Evolutionary conservation across 2,888 invertebrate species (phyloP).

Genomic region (Kryphioiulus occultus): DNA sequence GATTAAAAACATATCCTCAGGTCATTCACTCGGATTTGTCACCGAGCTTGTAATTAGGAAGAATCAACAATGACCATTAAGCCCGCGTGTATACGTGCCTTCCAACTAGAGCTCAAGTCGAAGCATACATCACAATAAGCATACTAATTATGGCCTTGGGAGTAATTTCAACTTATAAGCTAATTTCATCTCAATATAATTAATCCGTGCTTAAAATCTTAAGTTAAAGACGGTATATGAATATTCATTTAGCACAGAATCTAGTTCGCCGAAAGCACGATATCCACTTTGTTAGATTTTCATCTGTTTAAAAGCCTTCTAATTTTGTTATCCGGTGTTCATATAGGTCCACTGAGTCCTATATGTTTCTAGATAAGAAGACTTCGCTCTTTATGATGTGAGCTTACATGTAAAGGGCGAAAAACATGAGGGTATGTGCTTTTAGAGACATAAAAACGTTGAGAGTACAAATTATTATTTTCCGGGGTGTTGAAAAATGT

Average conservation of each 20-base stretch:
- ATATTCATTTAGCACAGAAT: not conserved
- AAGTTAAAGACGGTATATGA: not conserved
- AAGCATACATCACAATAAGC: not conserved
- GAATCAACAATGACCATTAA: constrained; percentile 30
- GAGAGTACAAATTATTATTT: not conserved
- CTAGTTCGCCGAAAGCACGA: not conserved
- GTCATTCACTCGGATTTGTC: constrained; percentile 35
- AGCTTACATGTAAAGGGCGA: not conserved
- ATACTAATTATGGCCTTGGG: constrained; percentile 6
- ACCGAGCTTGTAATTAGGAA: not conserved
- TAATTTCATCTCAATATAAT: not conserved
- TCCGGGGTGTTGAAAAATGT: not conserved
- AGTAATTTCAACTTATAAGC: not conserved
- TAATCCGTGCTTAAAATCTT: not conserved
- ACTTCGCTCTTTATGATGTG: not conserved
- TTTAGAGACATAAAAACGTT: not conserved
- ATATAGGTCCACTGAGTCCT: not conserved
- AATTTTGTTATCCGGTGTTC: not conserved
- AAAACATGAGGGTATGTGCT: not conserved
- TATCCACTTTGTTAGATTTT: not conserved
- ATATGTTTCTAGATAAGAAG: not conserved
- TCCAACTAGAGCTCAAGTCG: not conserved
- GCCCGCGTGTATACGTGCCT: not conserved
- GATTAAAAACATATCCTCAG: not conserved
- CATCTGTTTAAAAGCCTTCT: not conserved